Base-by-base conservation (phyloP, 2,797 vertebrate species). In the Mormyrops boulengeri region DNA sequence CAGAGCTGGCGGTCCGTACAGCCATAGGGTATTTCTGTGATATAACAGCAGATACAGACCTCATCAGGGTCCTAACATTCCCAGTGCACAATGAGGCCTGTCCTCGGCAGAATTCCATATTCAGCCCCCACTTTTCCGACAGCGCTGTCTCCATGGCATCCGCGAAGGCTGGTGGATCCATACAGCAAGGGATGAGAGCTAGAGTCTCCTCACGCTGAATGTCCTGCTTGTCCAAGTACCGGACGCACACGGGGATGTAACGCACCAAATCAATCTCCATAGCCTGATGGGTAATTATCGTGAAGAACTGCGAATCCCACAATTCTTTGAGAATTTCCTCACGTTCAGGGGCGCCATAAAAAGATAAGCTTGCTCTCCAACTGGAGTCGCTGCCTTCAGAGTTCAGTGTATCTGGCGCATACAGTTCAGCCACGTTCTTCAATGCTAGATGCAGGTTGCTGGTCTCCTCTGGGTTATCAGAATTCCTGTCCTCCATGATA, bases 101-200 rank as follows among this genome's bases (percentile, higher is more conserved):
- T 7, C 96, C 96, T 91, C 96, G 94, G 90, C 96, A 97, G 53
- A 93, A 95, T 87, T 93, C 95, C 95, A 97, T 95, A 91, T 96
- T 96, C 26, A 97, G 94, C 11, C 96, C 96, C 95, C 96, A 97
- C 77, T 96, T 97, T 90, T 96, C 95, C 53, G 96, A 95, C 86
- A 97, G 93, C 0, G 93, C 91, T 0, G 91, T 92, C 88, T 95
- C 95, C 22, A 97, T 91, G 12, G 93, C 89, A 0, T 96, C 95
- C 0, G 93, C 90, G 11, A 96, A 95, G 22, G 90, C 90, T 9
- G 41, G 60, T 0, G 93, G 49, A 91, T 96, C 94, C 88, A 93
- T 91, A 9, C n/a, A 47, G n/a, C 95, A 94, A 0, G 95, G 96
- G 86, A 97, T 92, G 62, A 96, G 95, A 19, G 95, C 96, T 90